Conservation (phyloP, 2,113 vertebrate species). For the Plectropomus leopardus region DNA sequence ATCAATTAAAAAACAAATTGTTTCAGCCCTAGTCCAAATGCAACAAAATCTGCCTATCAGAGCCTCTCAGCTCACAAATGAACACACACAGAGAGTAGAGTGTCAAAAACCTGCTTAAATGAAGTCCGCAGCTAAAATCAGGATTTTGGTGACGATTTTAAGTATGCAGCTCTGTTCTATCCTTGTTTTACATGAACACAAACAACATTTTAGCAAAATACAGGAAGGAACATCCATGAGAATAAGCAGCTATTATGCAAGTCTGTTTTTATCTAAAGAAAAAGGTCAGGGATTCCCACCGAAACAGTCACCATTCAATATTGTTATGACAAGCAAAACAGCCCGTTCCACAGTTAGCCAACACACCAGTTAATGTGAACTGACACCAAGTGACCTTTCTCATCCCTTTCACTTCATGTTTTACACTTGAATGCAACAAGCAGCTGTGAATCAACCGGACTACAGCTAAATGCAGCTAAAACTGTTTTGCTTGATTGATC, state of each 20-base stretch:
- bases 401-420: slow-evolving; percentile 51
- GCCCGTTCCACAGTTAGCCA: slow-evolving; percentile 28
- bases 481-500: slow-evolving; percentile 32
- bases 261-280: slow-evolving; percentile 11
- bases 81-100: background rate
- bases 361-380: slow-evolving; percentile 38
- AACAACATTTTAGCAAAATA: background rate
- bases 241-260: slow-evolving; percentile 5
- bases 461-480: background rate
- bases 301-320: slow-evolving; percentile 19
- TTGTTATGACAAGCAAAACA: slow-evolving; percentile 48
- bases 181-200: background rate
- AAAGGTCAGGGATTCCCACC: slow-evolving; percentile 21
- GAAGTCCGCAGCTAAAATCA: background rate
- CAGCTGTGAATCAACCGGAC: slow-evolving; percentile 11
- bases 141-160: background rate
- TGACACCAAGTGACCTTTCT: slow-evolving; percentile 54
- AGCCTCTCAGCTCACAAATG: no score
- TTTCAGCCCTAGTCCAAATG: no score
- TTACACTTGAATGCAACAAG: slow-evolving; percentile 41
- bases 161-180: background rate
- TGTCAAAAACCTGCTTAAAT: background rate
- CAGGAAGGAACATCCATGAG: background rate
- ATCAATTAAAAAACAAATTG: no score
- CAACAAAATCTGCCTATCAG: no score